Base-by-base conservation (phyloP, 2,888 invertebrate species). In the Watsonalla cultraria region DNA sequence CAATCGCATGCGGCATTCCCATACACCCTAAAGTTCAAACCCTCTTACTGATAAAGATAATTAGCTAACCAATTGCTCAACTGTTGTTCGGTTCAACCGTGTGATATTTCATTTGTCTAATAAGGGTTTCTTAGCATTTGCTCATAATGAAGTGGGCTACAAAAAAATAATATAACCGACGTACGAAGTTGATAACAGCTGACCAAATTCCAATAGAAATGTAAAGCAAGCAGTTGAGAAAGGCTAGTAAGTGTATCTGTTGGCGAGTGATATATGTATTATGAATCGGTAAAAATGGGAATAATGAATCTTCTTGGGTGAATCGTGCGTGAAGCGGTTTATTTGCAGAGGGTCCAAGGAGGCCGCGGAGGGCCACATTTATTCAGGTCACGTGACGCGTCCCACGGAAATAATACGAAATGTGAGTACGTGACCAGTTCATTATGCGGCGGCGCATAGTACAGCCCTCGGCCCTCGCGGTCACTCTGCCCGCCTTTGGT, bases 401-500 rank as follows among this genome's bases (percentile, higher is more conserved):
- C 90, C 89, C 84, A 84, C 84, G 86, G 87, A 90, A 90, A 91
- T 91, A 91, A 91, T 90, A 90, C 89, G 90, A 89, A 91, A 91
- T 91, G 90, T 85, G 86, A 80, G 84, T 88, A 91, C 91, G 91
- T 91, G 91, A 90, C 90, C 86, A 80, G 89, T 86, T 89, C 90
- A 87, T 88, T 90, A 86, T 88, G 88, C 84, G 84, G 84, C 82
- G 78, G 72, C 81, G 80, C 78, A 81, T 78, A 78, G 71, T 70
- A 67, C 66, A 66, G 74, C 64, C 76, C 74, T 76, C 74, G 76
- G 74, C 64, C 76, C 74, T 76, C 74, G 76, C 79, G 81, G 82
- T 78, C 80, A 78, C 80, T 76, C 74, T 66, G 59, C 67, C 66
- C 60, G 64, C 57, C 59, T 56, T 51, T 64, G 61, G 62, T 63